Evolutionary conservation across 2,888 invertebrate genomes (phyloP), one percentile per base, ranked within the genome.

Genomic region (Chesias legatella): DNA sequence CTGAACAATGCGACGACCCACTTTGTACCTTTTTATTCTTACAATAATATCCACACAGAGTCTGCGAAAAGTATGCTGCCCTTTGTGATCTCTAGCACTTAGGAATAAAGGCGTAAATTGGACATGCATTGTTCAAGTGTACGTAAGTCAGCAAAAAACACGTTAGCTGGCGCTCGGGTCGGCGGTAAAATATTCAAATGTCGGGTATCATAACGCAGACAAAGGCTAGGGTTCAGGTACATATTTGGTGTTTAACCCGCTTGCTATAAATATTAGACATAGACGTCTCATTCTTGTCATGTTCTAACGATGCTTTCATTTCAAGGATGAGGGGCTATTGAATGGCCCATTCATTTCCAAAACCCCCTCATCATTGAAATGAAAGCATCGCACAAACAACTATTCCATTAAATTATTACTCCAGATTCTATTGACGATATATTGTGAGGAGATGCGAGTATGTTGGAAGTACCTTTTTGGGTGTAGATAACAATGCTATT

Each of bases 171-270:
- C 51, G 55, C 58, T 53, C 45, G 57, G 61, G 65, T 51, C 56
- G 52, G 54, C 60, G 52, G 60, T 68, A 69, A 74, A 74, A 70
- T 75, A 77, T 78, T 78, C 72, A 74, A 73, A 77, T 67, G 60
- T 56, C 49, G 61, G 58, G 59, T 56, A 67, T 63, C 71, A 73
- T 68, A 72, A 63, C 45, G 43, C 48, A 57, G 51, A 63, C 65
- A 62, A 63, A 60, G 51, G 49, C 39, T 35, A 35, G 27, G 52
- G 53, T 52, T 56, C 54, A 48, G 52, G 46, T 42, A 55, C 47
- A 43, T 45, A 50, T 48, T 48, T 43, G 43, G 43, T 46, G 51
- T 53, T 60, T 53, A 61, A 63, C 65, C 56, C 57, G 42, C 17
- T 27, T 39, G 51, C 50, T 46, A 59, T 60, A 63, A 57, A 66